Percentiles rank a stretch among this genome's conserved stretches.
Conservation (phyloP, 2,113 vertebrate species). For the Machaerirhynchus nigripectus region DNA sequence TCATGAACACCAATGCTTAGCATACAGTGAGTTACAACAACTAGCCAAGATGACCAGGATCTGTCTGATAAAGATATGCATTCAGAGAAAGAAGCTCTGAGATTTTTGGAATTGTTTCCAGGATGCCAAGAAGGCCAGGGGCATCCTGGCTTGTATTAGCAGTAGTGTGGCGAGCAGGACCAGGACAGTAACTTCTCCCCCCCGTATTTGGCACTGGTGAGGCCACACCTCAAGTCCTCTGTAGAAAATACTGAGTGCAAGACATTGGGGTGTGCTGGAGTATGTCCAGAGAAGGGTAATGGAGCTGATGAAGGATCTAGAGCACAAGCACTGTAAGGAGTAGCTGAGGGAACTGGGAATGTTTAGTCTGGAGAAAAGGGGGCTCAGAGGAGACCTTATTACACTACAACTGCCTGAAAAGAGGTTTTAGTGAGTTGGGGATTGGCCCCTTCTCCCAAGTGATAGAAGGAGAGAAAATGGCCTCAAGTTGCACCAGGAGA, state of each 20-base stretch:
- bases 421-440: neutral
- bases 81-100: neutral
- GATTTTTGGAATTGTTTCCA: neutral
- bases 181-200: neutral
- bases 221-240: neutral
- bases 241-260: neutral
- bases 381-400: neutral
- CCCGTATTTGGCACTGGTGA: neutral
- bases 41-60: neutral
- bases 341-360: neutral
- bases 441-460: neutral
- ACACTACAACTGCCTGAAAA: neutral
- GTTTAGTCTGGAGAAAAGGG: neutral
- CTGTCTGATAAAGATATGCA: neutral
- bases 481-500: neutral
- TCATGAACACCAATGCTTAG: fast-evolving
- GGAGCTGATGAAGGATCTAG: neutral
- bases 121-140: neutral
- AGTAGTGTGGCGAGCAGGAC: neutral
- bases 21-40: neutral
- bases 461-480: neutral
- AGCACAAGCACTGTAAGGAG: neutral
- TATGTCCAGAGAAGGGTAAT: neutral
- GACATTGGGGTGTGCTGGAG: neutral
- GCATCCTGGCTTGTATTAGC: neutral